Evolutionary conservation across 2,888 invertebrate species (phyloP).

Genomic region (Eurytoma californica): DNA sequence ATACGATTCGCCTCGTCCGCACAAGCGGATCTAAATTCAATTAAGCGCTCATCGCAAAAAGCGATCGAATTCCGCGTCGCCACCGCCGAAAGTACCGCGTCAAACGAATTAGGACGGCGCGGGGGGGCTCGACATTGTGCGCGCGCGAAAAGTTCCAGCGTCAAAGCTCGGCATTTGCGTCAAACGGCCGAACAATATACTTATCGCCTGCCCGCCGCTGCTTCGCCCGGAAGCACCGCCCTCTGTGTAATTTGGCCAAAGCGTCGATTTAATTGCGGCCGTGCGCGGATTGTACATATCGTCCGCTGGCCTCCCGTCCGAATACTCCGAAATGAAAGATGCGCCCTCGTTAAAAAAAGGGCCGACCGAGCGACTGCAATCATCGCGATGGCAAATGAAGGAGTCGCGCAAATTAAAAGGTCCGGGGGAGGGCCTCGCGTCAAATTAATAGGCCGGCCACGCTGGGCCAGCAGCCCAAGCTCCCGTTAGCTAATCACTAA

Average conservation of each 20-base stretch:
- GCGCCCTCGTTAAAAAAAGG: neutral
- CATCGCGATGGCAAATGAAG: conserved; percentile 9
- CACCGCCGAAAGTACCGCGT: neutral
- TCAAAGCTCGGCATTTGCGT: neutral
- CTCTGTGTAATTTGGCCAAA: conserved; percentile 12
- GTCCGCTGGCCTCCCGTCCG: neutral
- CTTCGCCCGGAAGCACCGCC: neutral
- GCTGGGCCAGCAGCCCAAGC: conserved; percentile 24
- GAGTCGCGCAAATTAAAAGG: conserved; percentile 30
- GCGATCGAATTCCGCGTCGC: conserved; percentile 2
- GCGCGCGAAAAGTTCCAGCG: neutral
- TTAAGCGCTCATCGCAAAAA: conserved; percentile 5
- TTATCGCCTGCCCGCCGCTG: neutral
- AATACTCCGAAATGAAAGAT: neutral
- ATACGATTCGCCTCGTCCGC: neutral
- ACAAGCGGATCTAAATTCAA: neutral
- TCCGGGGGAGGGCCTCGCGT: neutral
- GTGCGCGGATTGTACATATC: conserved; percentile 6
- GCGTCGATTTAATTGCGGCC: conserved; percentile 8
- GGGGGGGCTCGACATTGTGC: neutral
- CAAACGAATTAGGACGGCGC: neutral
- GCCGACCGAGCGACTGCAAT: neutral
- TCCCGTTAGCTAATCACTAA: conserved; percentile 67
- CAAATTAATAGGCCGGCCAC: conserved; percentile 43
- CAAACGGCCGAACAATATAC: neutral